Percentiles rank a stretch among this genome's conserved stretches.
phyloP scores from a whole-genome alignment of 2,797 vertebrate genomes.

The Enteromius thamalakanensis region DNA sequence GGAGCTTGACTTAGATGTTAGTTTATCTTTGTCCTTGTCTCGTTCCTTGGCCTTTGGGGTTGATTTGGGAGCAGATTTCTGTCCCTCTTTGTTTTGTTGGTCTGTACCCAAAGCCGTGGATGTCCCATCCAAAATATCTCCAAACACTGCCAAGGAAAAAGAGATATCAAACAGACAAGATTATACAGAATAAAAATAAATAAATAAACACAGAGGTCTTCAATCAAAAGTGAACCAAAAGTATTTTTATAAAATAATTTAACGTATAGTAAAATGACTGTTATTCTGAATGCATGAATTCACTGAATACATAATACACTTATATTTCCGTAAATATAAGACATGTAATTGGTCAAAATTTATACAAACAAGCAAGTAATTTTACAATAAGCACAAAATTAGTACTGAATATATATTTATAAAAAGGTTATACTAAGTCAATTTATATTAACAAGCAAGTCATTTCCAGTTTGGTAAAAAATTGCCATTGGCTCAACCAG shows the following conservation, averaged over 20 bases:
- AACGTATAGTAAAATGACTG: not conserved
- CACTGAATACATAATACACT: not conserved
- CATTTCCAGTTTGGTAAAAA: not conserved
- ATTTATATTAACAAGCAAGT: not conserved
- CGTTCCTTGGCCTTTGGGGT: slow-evolving; percentile 78
- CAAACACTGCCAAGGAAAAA: slow-evolving; percentile 59
- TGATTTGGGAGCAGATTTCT: slow-evolving; percentile 73
- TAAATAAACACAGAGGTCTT: not conserved
- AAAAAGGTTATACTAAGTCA: not conserved
- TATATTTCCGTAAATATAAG: not conserved
- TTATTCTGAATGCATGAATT: not conserved
- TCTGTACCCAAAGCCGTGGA: slow-evolving; percentile 55
- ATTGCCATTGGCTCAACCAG: not conserved
- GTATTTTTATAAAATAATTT: not conserved
- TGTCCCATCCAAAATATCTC: slow-evolving; percentile 72
- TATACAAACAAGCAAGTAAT: not conserved
- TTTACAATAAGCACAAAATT: not conserved
- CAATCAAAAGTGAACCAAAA: not conserved
- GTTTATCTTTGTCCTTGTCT: slow-evolving; percentile 74
- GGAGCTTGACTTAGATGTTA: slow-evolving; percentile 67
- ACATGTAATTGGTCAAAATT: not conserved
- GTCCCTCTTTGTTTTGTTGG: slow-evolving; percentile 65
- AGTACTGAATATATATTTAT: not conserved
- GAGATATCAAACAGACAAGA: slow-evolving; percentile 23
- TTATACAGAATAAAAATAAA: not conserved